Percentiles rank a stretch among this genome's conserved stretches.
phyloP scores from a whole-genome alignment of 2,113 vertebrate genomes.

The Triplophysa tibetana region DNA sequence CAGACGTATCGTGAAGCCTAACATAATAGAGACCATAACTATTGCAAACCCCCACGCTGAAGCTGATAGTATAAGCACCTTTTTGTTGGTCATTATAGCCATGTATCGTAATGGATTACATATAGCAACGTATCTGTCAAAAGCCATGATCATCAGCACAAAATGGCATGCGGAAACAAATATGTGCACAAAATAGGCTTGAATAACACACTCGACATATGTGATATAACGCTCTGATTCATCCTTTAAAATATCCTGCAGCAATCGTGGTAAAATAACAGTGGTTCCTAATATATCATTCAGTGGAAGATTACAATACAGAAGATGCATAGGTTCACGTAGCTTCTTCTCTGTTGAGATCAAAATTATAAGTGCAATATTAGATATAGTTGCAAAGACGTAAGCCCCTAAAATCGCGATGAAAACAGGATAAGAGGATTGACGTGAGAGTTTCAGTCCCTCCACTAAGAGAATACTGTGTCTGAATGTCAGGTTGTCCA shows the following conservation, averaged over 20 bases:
- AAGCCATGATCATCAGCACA: slow-evolving; percentile 68
- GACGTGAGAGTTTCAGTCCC: slow-evolving; percentile 51
- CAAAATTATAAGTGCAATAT: slow-evolving; percentile 43
- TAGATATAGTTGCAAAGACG: background rate
- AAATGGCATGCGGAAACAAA: slow-evolving; percentile 28
- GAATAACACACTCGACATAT: background rate
- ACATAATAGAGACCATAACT: slow-evolving; percentile 8
- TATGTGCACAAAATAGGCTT: slow-evolving; percentile 57
- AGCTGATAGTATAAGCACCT: slow-evolving; percentile 54
- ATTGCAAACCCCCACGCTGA: slow-evolving; percentile 41
- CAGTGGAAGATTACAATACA: slow-evolving; percentile 61
- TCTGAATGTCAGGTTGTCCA: slow-evolving; percentile 52
- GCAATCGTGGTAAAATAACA: slow-evolving; percentile 50
- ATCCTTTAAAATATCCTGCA: background rate
- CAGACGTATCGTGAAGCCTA: slow-evolving; percentile 55
- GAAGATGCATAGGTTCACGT: slow-evolving; percentile 66
- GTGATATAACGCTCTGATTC: background rate
- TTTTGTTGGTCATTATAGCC: slow-evolving; percentile 58
- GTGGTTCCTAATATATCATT: slow-evolving; percentile 50
- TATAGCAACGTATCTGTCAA: slow-evolving; percentile 68
- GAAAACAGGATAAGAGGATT: background rate
- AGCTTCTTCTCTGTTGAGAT: slow-evolving; percentile 53
- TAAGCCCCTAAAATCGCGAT: background rate
- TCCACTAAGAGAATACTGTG: slow-evolving; percentile 52
- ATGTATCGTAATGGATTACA: slow-evolving; percentile 61